These are phyloP conservation scores for Cuculus canorus DNA, from an alignment of 2,797 vertebrate genomes.

Conservation along the genomic window DNA sequence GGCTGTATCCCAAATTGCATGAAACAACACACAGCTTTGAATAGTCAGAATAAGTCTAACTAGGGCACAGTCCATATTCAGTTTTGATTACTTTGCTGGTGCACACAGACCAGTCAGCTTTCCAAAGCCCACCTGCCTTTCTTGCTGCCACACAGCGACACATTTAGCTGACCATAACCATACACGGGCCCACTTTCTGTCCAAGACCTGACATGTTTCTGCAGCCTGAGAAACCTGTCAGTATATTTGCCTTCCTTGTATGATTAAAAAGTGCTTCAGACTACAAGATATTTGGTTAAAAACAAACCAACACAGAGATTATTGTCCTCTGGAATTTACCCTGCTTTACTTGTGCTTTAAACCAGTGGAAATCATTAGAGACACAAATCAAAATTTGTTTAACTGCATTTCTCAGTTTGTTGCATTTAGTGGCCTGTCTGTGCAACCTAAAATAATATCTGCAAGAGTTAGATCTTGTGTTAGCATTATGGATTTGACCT, in stretches of 20 bases:
- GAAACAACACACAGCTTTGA: neutral
- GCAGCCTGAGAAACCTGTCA: neutral
- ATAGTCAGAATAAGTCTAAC: neutral
- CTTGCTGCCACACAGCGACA: neutral
- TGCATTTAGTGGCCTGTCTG: neutral
- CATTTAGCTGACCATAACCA: slow-evolving; percentile 9
- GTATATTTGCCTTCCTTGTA: neutral
- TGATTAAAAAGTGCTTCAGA: neutral
- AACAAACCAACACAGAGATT: neutral
- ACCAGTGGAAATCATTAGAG: neutral
- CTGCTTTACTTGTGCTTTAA: neutral
- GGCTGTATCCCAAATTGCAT: neutral
- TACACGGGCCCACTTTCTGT: slow-evolving; percentile 34
- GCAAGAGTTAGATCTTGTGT: neutral
- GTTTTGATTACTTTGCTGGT: neutral
- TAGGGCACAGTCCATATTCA: slow-evolving; percentile 3
- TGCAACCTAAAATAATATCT: neutral
- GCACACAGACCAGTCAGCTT: neutral
- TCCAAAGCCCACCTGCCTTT: neutral
- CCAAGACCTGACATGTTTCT: neutral
- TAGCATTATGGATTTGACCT: neutral
- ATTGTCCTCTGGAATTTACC: neutral
- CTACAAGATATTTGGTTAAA: neutral
- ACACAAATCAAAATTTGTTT: neutral
- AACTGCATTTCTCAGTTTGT: neutral